Base-by-base conservation (phyloP, 2,113 vertebrate genomes). In the Tyrannus savana region DNA sequence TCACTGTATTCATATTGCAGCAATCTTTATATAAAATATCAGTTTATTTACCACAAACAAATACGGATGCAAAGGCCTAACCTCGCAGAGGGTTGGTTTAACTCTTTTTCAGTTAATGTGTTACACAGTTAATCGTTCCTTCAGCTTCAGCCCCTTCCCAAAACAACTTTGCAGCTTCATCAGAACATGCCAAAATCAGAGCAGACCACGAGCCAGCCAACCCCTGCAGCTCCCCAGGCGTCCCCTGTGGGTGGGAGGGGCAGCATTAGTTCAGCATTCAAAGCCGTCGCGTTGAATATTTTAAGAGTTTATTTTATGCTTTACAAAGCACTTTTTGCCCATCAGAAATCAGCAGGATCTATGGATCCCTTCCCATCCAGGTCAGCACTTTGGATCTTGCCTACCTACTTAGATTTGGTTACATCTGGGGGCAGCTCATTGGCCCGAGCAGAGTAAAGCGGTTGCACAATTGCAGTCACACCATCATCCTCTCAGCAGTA, bases 361-460 rank as follows among this genome's bases (percentile, higher is more conserved):
- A 33, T 93, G 92, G 90, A 33, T 88, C 68, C 60, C 52, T 92
- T 96, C 95, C 95, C 92, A 68, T 53, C 64, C 88, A 74, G 82
- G 49, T 95, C 95, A 97, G 96, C 96, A 94, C 62, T 93, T 95
- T 88, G 63, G 14, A 62, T 76, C 94, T 79, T 82, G 93, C 91
- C 93, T 95, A 84, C 93, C 95, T 83, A n/a, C 92, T 80, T 17
- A 8, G 12, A 74, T 39, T 46, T 30, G 84, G 87, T 83, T 87
- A 33, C 78, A 8, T 44, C 90, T 87, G 67, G 31, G 60, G 78
- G 74, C 19, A 58, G 74, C 75, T 87, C 55, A 39, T 62, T 80
- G 91, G 95, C 82, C 66, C 3, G 3, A 3, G 28, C 84, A 56
- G 53, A 59, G 62, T 35, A 30, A 87, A 68, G 39, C 14, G 0